These are phyloP conservation scores for Blastobasis adustella DNA, from an alignment of 2,888 invertebrate genomes.

Conservation along the genomic window DNA sequence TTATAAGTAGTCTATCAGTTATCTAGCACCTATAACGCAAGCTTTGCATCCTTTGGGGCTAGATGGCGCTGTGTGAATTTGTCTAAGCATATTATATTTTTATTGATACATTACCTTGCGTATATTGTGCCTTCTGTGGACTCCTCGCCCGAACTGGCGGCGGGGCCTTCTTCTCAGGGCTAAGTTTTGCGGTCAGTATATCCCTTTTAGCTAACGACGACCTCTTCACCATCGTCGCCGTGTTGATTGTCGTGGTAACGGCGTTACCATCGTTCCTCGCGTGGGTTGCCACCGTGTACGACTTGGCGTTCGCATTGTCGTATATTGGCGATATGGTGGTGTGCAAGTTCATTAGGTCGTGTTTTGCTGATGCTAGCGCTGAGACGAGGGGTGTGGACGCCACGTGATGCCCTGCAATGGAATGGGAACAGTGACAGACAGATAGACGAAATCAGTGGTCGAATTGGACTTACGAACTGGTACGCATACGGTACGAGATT, in stretches of 20 bases:
- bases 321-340: conserved; percentile 64
- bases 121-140: too few species aligned
- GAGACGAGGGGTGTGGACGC: conserved; percentile 58
- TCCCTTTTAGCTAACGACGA: conserved; percentile 40
- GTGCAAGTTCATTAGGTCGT: conserved; percentile 46
- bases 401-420: conserved; percentile 43
- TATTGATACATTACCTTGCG: too few species aligned
- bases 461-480: too few species aligned
- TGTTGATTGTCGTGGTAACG: conserved; percentile 44
- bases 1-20: too few species aligned
- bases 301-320: conserved; percentile 49
- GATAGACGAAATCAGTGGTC: too few species aligned
- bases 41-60: too few species aligned
- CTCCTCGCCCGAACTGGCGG: too few species aligned
- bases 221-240: conserved; percentile 48
- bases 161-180: conserved; percentile 41
- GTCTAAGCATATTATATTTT: too few species aligned
- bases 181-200: conserved; percentile 37
- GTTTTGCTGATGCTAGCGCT: conserved; percentile 33
- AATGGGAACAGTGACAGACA: neutral
- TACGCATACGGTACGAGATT: too few species aligned
- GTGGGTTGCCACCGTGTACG: conserved; percentile 41
- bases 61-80: too few species aligned
- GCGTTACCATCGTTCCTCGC: conserved; percentile 30
- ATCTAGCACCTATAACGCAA: too few species aligned